Percentiles rank a stretch among this genome's conserved stretches.
These are phyloP conservation scores for Fulica atra DNA, from an alignment of 2,113 vertebrate species.

Conservation along the genomic window DNA sequence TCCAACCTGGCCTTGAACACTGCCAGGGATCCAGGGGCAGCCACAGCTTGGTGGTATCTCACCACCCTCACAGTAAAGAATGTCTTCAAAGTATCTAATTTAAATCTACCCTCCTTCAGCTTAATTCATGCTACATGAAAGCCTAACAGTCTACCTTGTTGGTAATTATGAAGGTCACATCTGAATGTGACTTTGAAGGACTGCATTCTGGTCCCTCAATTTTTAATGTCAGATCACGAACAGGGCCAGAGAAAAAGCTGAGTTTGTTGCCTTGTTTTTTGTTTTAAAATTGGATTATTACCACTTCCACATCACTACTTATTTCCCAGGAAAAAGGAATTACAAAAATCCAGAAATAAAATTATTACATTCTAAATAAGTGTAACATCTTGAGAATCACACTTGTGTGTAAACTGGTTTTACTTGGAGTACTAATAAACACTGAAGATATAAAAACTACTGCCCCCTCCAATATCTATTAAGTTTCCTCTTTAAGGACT, in stretches of 20 bases:
- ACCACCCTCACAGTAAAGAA: too few species aligned
- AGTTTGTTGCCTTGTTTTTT: not conserved
- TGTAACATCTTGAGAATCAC: not conserved
- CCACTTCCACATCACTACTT: not conserved
- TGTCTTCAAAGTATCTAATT: too few species aligned
- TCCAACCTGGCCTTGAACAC: too few species aligned
- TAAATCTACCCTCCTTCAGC: too few species aligned
- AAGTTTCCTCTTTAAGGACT: not conserved
- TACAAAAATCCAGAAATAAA: not conserved
- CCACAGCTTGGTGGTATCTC: too few species aligned
- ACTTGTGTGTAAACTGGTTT: not conserved
- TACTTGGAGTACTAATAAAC: not conserved
- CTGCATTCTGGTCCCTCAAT: not conserved
- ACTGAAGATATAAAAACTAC: not conserved
- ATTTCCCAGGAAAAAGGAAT: not conserved
- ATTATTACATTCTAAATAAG: not conserved
- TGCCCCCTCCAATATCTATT: rapidly evolving
- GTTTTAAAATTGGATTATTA: not conserved
- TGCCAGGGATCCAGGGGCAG: too few species aligned
- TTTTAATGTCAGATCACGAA: not conserved
- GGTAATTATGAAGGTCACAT: not conserved
- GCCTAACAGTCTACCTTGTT: not conserved
- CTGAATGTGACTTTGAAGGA: not conserved
- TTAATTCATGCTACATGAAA: not conserved
- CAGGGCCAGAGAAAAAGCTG: not conserved